A percentile compares a stretch with the other conserved stretches of the same genome.
Evolutionary conservation across 2,113 vertebrate species (phyloP).

Genomic region (Tympanuchus pallidicinctus): DNA sequence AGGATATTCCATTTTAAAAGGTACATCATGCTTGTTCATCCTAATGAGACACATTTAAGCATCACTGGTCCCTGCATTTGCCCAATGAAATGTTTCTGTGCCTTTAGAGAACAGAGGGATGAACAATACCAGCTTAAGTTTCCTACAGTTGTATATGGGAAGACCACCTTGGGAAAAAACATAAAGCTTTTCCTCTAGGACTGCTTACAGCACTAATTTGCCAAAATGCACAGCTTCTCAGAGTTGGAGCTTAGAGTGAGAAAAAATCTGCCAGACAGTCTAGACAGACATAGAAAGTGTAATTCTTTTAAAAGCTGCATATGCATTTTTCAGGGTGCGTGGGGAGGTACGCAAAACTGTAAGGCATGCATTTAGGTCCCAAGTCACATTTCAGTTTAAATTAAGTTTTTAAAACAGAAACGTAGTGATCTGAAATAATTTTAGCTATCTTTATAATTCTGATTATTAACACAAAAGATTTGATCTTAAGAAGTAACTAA

Average conservation of each 20-base stretch:
- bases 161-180: not conserved
- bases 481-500: not conserved
- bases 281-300: not conserved
- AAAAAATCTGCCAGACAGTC: not conserved
- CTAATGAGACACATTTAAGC: not conserved
- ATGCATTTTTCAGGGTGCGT: not conserved
- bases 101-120: not conserved
- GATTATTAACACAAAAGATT: not conserved
- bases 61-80: not conserved
- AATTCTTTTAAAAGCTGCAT: not conserved
- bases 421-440: not conserved
- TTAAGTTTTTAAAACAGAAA: not conserved
- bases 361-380: not conserved
- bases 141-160: not conserved
- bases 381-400: not conserved
- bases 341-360: not conserved
- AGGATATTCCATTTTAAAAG: not conserved
- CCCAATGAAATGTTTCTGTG: not conserved
- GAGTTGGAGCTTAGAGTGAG: not conserved
- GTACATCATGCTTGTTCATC: not conserved
- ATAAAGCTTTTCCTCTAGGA: not conserved
- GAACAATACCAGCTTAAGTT: not conserved
- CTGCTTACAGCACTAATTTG: not conserved
- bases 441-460: not conserved
- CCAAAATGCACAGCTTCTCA: not conserved